Evolutionary conservation across 2,113 vertebrate species (phyloP).

Genomic region (Salvelinus alpinus): DNA sequence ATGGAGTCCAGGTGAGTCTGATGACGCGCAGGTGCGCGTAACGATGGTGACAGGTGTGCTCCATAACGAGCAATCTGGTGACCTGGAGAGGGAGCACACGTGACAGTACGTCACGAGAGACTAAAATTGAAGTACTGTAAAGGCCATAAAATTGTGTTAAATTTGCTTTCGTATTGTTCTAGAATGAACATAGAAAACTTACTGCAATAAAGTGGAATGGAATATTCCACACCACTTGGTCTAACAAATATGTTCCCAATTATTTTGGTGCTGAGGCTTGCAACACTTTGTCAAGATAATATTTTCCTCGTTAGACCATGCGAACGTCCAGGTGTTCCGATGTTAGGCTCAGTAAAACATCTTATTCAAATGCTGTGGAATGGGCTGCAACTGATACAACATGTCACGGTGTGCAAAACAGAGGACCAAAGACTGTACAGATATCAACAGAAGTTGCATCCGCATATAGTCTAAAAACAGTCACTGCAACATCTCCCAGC

Average conservation of each 20-base stretch:
- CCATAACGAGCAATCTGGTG: too few species aligned
- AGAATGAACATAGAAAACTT: not conserved
- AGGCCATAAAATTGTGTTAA: not conserved
- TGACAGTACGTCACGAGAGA: too few species aligned
- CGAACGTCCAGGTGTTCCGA: constrained; percentile 31
- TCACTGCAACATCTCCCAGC: not conserved
- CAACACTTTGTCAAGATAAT: not conserved
- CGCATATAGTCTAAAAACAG: not conserved
- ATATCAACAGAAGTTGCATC: not conserved
- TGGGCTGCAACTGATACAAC: constrained; percentile 15
- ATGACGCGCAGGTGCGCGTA: too few species aligned
- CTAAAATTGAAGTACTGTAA: too few species aligned
- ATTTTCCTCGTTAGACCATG: constrained; percentile 16
- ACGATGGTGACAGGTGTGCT: too few species aligned
- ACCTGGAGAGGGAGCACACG: too few species aligned
- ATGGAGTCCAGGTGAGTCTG: too few species aligned
- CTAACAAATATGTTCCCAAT: not conserved
- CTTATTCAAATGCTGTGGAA: constrained; percentile 26
- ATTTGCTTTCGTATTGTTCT: not conserved
- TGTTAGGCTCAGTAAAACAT: constrained; percentile 11
- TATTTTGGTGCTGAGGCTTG: constrained; percentile 7
- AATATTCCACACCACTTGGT: not conserved
- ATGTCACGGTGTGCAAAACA: constrained; percentile 10
- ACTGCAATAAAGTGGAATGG: too few species aligned
- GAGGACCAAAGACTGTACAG: not conserved